Base-by-base conservation (phyloP, 2,888 invertebrate genomes). In the Drosophila buzzatii region DNA sequence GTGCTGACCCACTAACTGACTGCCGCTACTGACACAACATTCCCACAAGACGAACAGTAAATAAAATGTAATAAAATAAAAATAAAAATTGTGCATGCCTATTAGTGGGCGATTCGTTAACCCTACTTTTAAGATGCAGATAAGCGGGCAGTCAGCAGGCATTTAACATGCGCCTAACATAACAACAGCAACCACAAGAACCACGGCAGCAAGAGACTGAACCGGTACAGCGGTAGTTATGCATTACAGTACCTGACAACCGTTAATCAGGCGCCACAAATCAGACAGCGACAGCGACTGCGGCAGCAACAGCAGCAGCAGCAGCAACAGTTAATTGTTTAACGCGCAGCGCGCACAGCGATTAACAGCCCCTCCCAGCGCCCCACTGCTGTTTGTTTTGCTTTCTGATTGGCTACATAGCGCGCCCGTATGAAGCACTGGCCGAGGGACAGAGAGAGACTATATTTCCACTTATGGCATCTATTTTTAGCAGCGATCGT, bases 191-290 rank as follows among this genome's bases (percentile, higher is more conserved):
- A n/a, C 39, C 18, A 23, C 18, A 14, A 27, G 27, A 27, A 27
- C 27, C 27, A 7, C 16, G 23, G 1, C 16, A 12, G 31, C 45
- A 20, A 39, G 47, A 31, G 27, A 14, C 39, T 37, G 37, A 59
- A 35, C 33, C 65, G 59, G 68, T 55, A 66, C 71, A 65, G 75
- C 70, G 68, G 71, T 74, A 68, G 75, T 79, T 76, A 58, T 55
- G 71, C 49, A 64, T 51, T 73, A 45, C 56, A 49, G 60, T 58
- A 64, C 39, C 70, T 83, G 85, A 88, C 82, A 86, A 68, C 86
- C 88, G 84, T 80, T 86, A 86, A 88, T 88, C 83, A 85, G 81
- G 85, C 85, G 81, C 76, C 80, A 76, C 81, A 85, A 87, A 85
- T 87, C 81, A 81, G 69, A 59, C 59, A 44, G 53, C 61, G 53